These are phyloP conservation scores for Neostethus bicornis DNA, from an alignment of 2,797 vertebrate genomes.

Conservation along the genomic window DNA sequence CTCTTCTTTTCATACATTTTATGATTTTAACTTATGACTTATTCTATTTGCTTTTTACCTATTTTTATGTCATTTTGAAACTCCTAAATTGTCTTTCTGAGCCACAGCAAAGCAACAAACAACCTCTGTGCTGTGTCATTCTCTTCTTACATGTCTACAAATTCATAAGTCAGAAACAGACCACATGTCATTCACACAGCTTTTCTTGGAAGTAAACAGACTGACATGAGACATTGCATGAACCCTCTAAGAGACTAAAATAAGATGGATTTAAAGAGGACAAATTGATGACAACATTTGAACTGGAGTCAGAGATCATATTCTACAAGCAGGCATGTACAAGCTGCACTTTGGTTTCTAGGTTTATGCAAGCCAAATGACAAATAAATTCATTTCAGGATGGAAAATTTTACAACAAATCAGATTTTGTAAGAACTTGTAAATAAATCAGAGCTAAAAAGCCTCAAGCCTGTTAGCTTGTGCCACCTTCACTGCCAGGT, in stretches of 20 bases:
- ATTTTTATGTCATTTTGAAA: no score
- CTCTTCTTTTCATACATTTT: conserved; percentile 1
- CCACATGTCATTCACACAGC: conserved; percentile 3
- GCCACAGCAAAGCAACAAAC: conserved; percentile 22
- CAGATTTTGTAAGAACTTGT: not conserved
- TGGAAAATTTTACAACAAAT: not conserved
- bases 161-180: conserved; percentile 30
- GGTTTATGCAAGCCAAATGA: not conserved
- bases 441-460: not conserved
- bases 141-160: not conserved
- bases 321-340: not conserved
- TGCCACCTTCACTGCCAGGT: not conserved
- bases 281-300: conserved; percentile 12
- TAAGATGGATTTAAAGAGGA: not conserved
- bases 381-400: not conserved
- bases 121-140: not conserved
- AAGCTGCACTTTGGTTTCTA: not conserved
- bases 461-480: not conserved
- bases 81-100: not conserved
- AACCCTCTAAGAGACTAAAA: conserved; percentile 14
- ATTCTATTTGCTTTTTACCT: not conserved
- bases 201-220: conserved; percentile 38
- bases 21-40: not conserved
- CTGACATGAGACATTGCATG: not conserved
- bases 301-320: conserved; percentile 10